These are phyloP conservation scores for Tiliacea aurago DNA, from an alignment of 2,888 invertebrate species.

Conservation along the genomic window DNA sequence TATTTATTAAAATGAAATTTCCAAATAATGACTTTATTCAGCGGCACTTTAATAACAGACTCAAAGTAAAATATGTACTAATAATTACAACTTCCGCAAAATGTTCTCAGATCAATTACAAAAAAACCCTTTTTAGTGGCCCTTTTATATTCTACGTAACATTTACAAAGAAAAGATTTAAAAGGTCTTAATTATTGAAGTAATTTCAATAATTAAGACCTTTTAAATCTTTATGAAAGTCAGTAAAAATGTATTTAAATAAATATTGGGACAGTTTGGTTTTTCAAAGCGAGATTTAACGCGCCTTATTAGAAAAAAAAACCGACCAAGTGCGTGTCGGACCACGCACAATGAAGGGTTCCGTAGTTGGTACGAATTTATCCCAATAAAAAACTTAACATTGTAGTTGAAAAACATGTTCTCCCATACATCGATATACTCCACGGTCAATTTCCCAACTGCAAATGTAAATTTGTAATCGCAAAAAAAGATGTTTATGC, in stretches of 20 bases:
- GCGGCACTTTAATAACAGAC: slow-evolving; percentile 48
- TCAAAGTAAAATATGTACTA: slow-evolving; percentile 49
- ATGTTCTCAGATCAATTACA: slow-evolving; percentile 46
- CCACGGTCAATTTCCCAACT: too few relatives aligned
- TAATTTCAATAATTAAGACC: too few relatives aligned
- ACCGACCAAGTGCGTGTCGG: too few relatives aligned
- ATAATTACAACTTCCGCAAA: slow-evolving; percentile 58
- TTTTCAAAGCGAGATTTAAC: slow-evolving; percentile 1
- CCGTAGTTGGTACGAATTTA: too few relatives aligned
- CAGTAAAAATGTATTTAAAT: slow-evolving; percentile 15
- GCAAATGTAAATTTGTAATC: too few relatives aligned
- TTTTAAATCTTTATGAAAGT: slow-evolving; percentile 36
- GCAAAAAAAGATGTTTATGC: too few relatives aligned
- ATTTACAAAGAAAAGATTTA: slow-evolving; percentile 44
- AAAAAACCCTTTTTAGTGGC: slow-evolving; percentile 51
- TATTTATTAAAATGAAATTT: slow-evolving; percentile 18
- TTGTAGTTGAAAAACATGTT: too few relatives aligned
- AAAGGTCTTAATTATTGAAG: slow-evolving; percentile 54
- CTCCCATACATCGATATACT: too few relatives aligned
- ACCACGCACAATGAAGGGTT: too few relatives aligned
- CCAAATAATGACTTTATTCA: slow-evolving; percentile 39
- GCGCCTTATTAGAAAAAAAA: neutral
- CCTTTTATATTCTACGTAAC: slow-evolving; percentile 33
- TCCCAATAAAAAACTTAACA: too few relatives aligned
- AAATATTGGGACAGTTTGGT: slow-evolving; percentile 2